These are phyloP conservation scores for Neodiprion virginianus DNA, from an alignment of 1,140 invertebrate genomes.

Conservation along the genomic window DNA sequence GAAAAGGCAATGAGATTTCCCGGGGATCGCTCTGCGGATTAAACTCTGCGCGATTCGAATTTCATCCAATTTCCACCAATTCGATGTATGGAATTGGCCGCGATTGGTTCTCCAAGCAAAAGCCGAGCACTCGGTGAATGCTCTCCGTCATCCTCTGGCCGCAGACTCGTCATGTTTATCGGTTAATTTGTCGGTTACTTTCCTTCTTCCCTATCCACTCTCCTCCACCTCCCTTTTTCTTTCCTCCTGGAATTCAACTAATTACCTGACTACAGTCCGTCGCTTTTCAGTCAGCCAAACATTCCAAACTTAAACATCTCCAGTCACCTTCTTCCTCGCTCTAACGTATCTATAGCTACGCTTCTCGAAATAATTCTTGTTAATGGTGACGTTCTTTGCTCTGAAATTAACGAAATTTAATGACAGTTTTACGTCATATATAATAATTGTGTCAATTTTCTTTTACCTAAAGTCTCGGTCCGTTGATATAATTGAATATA, in stretches of 20 bases:
- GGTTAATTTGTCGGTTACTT: constrained; percentile 18
- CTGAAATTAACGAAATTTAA: too few species aligned
- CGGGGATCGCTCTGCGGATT: neutral
- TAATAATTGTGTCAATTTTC: too few species aligned
- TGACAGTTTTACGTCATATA: too few species aligned
- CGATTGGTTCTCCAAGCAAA: neutral
- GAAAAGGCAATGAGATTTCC: neutral
- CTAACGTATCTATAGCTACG: neutral
- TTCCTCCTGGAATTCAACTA: constrained; percentile 11
- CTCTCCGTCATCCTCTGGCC: neutral
- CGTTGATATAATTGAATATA: too few species aligned
- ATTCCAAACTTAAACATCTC: constrained; percentile 8
- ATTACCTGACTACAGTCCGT: constrained; percentile 7
- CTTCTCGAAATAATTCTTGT: neutral
- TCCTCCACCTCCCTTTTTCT: neutral
- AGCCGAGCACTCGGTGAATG: neutral
- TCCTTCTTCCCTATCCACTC: neutral
- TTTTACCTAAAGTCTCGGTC: too few species aligned
- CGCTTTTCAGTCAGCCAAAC: neutral
- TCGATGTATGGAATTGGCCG: neutral
- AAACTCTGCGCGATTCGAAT: neutral
- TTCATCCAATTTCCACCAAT: constrained; percentile 3
- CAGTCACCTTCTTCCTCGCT: neutral
- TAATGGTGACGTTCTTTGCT: too few species aligned
- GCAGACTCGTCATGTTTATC: constrained; percentile 9